Conservation (phyloP, 2,113 vertebrate species). For the Pseudorasbora parva region DNA sequence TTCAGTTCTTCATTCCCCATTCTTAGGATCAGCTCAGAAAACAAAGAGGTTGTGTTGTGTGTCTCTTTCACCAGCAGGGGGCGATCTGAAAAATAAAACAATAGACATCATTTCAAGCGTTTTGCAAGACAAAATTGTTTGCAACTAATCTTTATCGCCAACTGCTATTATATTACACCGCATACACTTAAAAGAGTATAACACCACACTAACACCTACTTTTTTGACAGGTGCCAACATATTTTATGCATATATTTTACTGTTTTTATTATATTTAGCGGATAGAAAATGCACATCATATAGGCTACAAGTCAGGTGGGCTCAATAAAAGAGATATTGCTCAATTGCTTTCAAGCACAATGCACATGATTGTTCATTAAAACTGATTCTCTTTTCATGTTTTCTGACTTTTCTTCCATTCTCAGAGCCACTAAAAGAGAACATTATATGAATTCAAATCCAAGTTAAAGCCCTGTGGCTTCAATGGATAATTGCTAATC, state of each 20-base stretch:
- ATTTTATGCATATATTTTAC: slow-evolving; percentile 6
- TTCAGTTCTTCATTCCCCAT: not conserved
- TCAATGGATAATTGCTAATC: slow-evolving; percentile 3
- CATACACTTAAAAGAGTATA: not conserved
- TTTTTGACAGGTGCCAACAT: slow-evolving; percentile 5
- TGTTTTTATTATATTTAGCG: not conserved
- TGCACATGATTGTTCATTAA: not conserved
- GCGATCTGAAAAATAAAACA: slow-evolving; percentile 41
- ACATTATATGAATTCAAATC: not conserved
- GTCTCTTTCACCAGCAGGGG: slow-evolving; percentile 50
- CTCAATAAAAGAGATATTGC: not conserved
- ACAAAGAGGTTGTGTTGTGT: not conserved
- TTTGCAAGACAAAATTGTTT: not conserved
- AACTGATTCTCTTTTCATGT: not conserved
- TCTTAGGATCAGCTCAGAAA: slow-evolving; percentile 5
- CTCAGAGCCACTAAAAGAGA: not conserved
- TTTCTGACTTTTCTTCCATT: not conserved
- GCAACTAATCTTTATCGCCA: not conserved
- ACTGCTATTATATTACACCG: not conserved
- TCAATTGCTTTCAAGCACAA: not conserved
- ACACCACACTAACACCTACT: slow-evolving; percentile 6
- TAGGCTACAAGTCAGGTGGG: not conserved
- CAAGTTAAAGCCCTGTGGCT: slow-evolving; percentile 3
- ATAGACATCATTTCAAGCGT: not conserved
- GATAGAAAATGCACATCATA: not conserved